These are phyloP conservation scores for Loris lydekkerianus DNA, from an alignment of 2,797 vertebrate genomes.

Conservation along the genomic window DNA sequence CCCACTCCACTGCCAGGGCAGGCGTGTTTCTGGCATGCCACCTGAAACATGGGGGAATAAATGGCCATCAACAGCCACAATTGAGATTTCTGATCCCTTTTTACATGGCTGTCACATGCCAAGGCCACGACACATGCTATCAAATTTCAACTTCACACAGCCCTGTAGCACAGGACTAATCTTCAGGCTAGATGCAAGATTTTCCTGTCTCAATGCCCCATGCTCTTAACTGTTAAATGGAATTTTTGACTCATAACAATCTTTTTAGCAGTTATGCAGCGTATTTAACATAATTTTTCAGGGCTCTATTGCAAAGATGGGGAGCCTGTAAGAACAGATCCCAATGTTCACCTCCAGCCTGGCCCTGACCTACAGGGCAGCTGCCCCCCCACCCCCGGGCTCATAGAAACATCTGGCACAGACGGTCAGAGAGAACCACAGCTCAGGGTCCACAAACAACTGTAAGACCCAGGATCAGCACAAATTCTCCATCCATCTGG, in stretches of 20 bases:
- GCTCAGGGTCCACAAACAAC: not conserved
- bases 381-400: not conserved
- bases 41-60: not conserved
- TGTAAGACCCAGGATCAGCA: not conserved
- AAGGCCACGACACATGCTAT: not conserved
- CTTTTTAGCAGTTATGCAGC: not conserved
- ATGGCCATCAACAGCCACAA: not conserved
- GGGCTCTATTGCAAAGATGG: not conserved
- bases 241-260: not conserved
- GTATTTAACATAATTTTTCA: not conserved
- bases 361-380: not conserved
- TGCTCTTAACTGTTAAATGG: not conserved
- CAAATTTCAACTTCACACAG: not conserved
- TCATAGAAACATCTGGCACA: not conserved
- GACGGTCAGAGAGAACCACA: not conserved
- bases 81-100: not conserved
- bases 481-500: not conserved
- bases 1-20: not conserved
- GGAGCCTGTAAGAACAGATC: fast-evolving
- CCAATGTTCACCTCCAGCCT: not conserved
- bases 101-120: not conserved
- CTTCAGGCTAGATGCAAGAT: not conserved
- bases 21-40: not conserved
- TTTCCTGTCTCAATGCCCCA: not conserved
- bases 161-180: not conserved